phyloP scores from a whole-genome alignment of 2,888 invertebrate species.

The Microctonus hyperodae region DNA sequence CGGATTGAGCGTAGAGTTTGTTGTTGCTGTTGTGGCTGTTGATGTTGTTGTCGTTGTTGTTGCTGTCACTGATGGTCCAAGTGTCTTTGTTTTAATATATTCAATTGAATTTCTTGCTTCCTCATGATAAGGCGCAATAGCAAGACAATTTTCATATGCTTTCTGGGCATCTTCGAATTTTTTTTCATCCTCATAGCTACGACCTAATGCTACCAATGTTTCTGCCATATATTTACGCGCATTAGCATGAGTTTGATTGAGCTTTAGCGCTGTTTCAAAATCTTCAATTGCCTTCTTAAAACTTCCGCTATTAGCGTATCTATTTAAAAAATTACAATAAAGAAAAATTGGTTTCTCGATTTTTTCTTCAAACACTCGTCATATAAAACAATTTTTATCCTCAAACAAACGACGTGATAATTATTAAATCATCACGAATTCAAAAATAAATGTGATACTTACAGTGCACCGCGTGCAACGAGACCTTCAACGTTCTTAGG shows the following conservation, averaged over 20 bases:
- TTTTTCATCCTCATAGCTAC: slow-evolving; percentile 87
- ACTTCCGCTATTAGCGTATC: slow-evolving; percentile 90
- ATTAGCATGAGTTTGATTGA: slow-evolving; percentile 90
- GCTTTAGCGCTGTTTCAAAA: slow-evolving; percentile 88
- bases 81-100: slow-evolving; percentile 76
- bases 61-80: slow-evolving; percentile 46
- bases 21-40: neutral
- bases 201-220: slow-evolving; percentile 87
- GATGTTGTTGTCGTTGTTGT: neutral
- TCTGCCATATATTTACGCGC: slow-evolving; percentile 94
- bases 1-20: slow-evolving; percentile 44
- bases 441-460: slow-evolving; percentile 48
- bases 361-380: too few species aligned
- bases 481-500: slow-evolving; percentile 91
- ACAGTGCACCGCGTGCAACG: slow-evolving; percentile 89
- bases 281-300: slow-evolving; percentile 94
- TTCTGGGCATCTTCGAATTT: slow-evolving; percentile 85
- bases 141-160: slow-evolving; percentile 83
- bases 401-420: neutral
- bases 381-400: neutral
- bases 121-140: slow-evolving; percentile 85
- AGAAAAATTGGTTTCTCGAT: too few species aligned
- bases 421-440: slow-evolving; percentile 13
- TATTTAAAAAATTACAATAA: slow-evolving; percentile 50
- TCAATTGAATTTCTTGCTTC: slow-evolving; percentile 86